Conservation (phyloP, 1,140 invertebrate species). For the Drosophila willistoni region DNA sequence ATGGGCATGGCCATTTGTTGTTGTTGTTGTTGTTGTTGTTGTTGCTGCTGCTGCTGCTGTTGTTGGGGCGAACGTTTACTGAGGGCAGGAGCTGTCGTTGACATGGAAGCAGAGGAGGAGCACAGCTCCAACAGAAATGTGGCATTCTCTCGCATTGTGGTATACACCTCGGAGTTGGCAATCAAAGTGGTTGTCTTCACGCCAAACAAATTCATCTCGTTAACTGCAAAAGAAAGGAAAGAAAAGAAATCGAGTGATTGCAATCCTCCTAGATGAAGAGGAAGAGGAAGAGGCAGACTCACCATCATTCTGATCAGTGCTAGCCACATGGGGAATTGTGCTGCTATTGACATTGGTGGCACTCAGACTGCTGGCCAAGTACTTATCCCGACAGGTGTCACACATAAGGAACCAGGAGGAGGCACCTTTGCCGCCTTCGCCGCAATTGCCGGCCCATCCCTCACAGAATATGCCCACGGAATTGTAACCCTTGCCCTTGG, state of each 20-base stretch:
- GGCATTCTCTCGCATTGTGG: slow-evolving; percentile 94
- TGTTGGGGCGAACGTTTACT: slow-evolving; percentile 84
- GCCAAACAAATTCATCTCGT: slow-evolving; percentile 77
- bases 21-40: too few relatives aligned
- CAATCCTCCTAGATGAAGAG: too few relatives aligned
- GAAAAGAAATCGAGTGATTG: too few relatives aligned
- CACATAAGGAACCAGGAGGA: slow-evolving; percentile 97
- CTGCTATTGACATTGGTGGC: slow-evolving; percentile 69
- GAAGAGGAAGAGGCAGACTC: not conserved
- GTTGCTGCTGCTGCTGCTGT: not conserved
- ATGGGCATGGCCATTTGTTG: slow-evolving; percentile 71
- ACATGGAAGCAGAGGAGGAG: slow-evolving; percentile 54
- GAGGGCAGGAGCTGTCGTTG: not conserved
- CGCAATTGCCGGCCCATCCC: slow-evolving; percentile 94
- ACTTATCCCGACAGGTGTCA: slow-evolving; percentile 93
- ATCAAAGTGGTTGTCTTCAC: slow-evolving; percentile 74
- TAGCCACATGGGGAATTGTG: slow-evolving; percentile 41
- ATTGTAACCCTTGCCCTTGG: slow-evolving; percentile 94
- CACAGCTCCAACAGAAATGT: slow-evolving; percentile 95
- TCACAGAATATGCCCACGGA: slow-evolving; percentile 92
- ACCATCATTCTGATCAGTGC: slow-evolving; percentile 41
- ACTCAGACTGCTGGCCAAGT: slow-evolving; percentile 86
- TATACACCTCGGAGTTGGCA: slow-evolving; percentile 81
- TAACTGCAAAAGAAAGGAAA: slow-evolving; percentile 35
- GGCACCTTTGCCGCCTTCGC: slow-evolving; percentile 91